Evolutionary conservation across 2,888 invertebrate species (phyloP), one percentile per base, ranked within the genome.

Genomic region (Sepiola atlantica): DNA sequence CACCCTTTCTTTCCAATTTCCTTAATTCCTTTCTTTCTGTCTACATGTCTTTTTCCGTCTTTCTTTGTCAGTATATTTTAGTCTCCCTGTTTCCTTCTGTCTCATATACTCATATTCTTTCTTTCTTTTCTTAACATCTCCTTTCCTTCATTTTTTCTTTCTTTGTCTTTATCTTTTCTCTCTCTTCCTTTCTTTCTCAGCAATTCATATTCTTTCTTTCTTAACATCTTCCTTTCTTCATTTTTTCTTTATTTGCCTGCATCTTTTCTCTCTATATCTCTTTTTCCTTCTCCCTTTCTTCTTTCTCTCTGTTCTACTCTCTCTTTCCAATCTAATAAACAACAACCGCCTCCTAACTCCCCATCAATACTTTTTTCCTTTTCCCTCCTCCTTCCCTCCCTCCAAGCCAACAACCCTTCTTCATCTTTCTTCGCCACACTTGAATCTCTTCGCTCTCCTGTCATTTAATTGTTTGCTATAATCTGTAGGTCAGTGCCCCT

Each of bases 401-500:
- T 77, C 8, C 28, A 2, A 16, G 77, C 28, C 28, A n/a, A 45
- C 28, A 28, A 1, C n/a, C 77, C 77, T 77, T 18, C n/a, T n/a
- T 77, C 77, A 14, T 14, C 45, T 45, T 45, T 45, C 45, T 45
- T 45, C 45, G 45, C 45, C 45, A 45, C 45, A 45, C 45, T 45
- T 45, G 45, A 2, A 45, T 45, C 45, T 8, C 45, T 45, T 45
- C 45, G 45, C 45, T 45, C 16, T 77, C 77, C 77, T 77, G 77
- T 77, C 77, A 77, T 32, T 77, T 77, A 77, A 77, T 77, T 77
- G 77, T 77, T 77, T 77, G 77, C n/a, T 77, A 77, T 32, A n/a
- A 14, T 32, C 77, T 77, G 32, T 32, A 77, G n/a, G 77, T 77
- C 77, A 77, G 77, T 77, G 77, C 77, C 77, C 32, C 77, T 77